These are phyloP conservation scores for Synanthedon vespiformis DNA, from an alignment of 2,888 invertebrate species.

Conservation along the genomic window DNA sequence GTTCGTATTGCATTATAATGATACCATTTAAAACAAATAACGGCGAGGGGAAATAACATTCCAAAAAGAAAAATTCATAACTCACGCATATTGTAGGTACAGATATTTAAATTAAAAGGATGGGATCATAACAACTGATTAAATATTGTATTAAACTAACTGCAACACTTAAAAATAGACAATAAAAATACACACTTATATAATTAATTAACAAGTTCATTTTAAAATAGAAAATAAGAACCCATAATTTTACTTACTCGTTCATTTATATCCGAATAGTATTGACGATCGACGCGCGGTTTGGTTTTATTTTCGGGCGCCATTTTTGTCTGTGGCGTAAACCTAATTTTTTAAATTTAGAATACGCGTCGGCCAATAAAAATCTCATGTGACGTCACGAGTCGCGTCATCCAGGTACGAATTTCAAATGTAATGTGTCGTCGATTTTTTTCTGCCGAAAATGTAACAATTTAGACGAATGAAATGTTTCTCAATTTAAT, in stretches of 20 bases:
- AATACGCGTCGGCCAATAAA: slow-evolving; percentile 5
- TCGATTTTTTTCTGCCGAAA: slow-evolving; percentile 4
- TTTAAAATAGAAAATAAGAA: neutral
- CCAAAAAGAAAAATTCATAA: slow-evolving; percentile 15
- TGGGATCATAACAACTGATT: slow-evolving; percentile 7
- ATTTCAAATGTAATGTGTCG: slow-evolving; percentile 2
- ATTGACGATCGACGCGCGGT: slow-evolving; percentile 26
- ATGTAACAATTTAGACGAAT: neutral
- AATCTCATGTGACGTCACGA: slow-evolving; percentile 4
- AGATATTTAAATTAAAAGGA: slow-evolving; percentile 6
- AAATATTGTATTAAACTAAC: neutral
- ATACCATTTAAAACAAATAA: slow-evolving; percentile 27
- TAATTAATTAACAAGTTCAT: neutral
- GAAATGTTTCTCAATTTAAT: neutral
- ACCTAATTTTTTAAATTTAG: slow-evolving; percentile 20
- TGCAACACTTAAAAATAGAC: neutral
- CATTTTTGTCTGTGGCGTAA: slow-evolving; percentile 18
- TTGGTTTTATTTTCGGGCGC: slow-evolving; percentile 24
- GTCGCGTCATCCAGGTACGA: slow-evolving; percentile 6
- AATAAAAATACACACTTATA: neutral
- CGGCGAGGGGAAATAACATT: slow-evolving; percentile 29
- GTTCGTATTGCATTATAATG: slow-evolving; percentile 36
- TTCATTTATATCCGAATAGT: slow-evolving; percentile 7
- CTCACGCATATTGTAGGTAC: slow-evolving; percentile 4
- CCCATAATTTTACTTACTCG: neutral